These are phyloP conservation scores for Squalus acanthias DNA, from an alignment of 2,797 vertebrate genomes.

Conservation along the genomic window DNA sequence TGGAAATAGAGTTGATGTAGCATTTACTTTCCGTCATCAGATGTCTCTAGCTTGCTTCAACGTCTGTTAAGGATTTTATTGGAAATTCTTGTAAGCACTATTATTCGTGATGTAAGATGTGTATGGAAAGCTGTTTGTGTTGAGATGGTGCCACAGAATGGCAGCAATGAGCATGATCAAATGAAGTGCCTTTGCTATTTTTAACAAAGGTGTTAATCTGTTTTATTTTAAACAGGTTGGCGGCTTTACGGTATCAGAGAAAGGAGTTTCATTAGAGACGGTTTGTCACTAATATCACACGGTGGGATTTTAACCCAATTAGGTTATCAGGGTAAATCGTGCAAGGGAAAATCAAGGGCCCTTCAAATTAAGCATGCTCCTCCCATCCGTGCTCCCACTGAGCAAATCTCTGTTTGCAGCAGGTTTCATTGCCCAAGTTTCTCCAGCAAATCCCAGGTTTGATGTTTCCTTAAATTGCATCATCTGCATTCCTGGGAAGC, in stretches of 20 bases:
- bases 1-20: neutral
- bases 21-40: neutral
- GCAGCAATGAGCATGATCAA: no score
- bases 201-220: neutral
- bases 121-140: neutral
- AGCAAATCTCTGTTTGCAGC: neutral
- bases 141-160: neutral
- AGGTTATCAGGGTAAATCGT: neutral
- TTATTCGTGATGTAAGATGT: neutral
- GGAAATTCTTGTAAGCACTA: neutral
- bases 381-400: neutral
- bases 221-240: neutral
- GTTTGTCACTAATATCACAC: neutral
- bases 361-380: neutral
- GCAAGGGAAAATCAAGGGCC: neutral
- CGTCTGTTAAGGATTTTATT: neutral
- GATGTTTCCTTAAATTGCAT: neutral
- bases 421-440: neutral
- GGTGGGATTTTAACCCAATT: neutral
- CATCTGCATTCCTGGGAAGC: neutral
- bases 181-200: neutral
- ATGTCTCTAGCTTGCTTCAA: neutral
- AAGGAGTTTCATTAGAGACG: neutral
- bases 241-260: neutral
- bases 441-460: neutral